Percentiles rank a stretch among this genome's conserved stretches.
Evolutionary conservation across 2,797 vertebrate species (phyloP).

Genomic region (Crocidura indochinensis): DNA sequence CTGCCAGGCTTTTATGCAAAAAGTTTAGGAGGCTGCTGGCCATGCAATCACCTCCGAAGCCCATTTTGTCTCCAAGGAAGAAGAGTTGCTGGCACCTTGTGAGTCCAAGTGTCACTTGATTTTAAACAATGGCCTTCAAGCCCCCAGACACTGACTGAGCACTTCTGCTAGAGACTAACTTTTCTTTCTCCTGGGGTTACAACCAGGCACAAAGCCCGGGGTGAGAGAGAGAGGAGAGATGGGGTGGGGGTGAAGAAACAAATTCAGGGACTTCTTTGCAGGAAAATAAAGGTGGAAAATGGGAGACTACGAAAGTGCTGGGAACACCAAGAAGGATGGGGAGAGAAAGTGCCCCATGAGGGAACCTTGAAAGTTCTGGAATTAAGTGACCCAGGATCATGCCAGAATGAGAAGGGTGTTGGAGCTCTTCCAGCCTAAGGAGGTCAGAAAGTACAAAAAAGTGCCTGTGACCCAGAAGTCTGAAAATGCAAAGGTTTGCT

Average conservation of each 20-base stretch:
- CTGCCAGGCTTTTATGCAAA: too few relatives aligned
- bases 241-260: accelerated
- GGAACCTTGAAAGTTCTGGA: accelerated
- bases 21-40: too few relatives aligned
- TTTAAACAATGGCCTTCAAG: background rate
- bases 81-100: background rate
- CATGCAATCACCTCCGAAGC: too few relatives aligned
- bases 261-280: background rate
- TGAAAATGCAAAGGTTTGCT: too few relatives aligned
- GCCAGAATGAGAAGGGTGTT: background rate
- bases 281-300: background rate
- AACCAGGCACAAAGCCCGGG: accelerated
- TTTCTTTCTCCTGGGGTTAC: too few relatives aligned
- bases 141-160: background rate
- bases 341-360: too few relatives aligned
- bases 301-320: background rate
- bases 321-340: background rate
- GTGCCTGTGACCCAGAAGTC: too few relatives aligned
- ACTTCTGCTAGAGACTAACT: accelerated
- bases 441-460: too few relatives aligned
- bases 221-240: background rate
- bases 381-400: background rate
- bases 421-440: background rate
- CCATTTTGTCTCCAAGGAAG: too few relatives aligned
- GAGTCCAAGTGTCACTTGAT: background rate